Evolutionary conservation across 2,888 invertebrate genomes (phyloP).

Genomic region (Brachylomia viminalis): DNA sequence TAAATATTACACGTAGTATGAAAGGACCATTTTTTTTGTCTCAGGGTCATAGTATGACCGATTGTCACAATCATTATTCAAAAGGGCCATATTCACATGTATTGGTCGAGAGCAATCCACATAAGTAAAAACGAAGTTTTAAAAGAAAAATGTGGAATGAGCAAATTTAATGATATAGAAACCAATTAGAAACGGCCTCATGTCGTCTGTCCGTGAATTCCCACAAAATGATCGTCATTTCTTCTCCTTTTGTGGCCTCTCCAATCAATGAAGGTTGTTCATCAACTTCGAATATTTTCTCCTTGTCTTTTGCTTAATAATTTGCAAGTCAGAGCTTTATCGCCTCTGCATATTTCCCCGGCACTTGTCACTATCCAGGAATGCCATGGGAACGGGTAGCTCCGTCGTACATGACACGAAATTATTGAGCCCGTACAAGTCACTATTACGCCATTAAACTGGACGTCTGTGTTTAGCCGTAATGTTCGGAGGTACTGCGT

Average conservation of each 20-base stretch:
- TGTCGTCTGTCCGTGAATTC: neutral
- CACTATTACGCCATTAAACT: conserved; percentile 77
- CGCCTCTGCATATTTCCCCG: conserved; percentile 42
- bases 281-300: neutral
- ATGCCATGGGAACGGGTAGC: conserved; percentile 88
- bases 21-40: too few relatives aligned
- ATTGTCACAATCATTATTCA: too few relatives aligned
- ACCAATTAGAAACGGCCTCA: neutral
- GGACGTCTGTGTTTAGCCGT: conserved; percentile 68
- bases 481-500: conserved; percentile 57
- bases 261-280: neutral
- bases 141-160: neutral
- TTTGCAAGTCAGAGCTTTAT: conserved; percentile 14
- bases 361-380: conserved; percentile 69
- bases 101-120: neutral
- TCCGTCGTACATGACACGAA: conserved; percentile 79
- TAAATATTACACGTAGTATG: too few relatives aligned
- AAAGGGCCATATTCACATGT: too few relatives aligned
- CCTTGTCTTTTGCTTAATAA: conserved; percentile 3
- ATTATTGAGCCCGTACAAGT: conserved; percentile 80
- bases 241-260: neutral
- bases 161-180: neutral
- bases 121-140: neutral
- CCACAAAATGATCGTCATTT: too few relatives aligned
- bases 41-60: too few relatives aligned